A percentile compares a stretch with the other conserved stretches of the same genome.
Evolutionary conservation across 35 echinoderm and acorn worm genomes (phyloP).

Genomic region (Stichopus chloronotus): DNA sequence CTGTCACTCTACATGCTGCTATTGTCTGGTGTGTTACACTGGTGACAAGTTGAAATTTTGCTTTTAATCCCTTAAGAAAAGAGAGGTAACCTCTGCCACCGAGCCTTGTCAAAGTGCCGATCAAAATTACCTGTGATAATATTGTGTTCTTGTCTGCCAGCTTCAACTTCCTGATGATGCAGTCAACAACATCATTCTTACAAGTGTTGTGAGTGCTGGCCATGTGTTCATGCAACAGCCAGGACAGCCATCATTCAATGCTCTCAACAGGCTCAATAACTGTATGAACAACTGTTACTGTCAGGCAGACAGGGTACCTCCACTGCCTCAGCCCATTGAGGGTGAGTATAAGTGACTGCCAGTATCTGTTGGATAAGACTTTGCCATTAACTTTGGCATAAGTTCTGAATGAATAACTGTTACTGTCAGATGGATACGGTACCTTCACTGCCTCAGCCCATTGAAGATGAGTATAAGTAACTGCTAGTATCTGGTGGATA

Average conservation of each 20-base stretch:
- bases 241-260: constrained; percentile 76
- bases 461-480: constrained; percentile 72
- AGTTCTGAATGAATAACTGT: constrained; percentile 61
- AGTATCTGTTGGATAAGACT: background rate
- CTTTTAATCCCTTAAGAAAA: no score
- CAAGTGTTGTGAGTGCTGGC: constrained; percentile 82
- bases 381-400: no score
- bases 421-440: constrained; percentile 63
- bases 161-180: constrained; percentile 83
- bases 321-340: constrained; percentile 86
- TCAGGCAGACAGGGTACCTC: constrained; percentile 66
- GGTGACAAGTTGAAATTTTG: no score
- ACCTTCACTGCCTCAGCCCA: constrained; percentile 76
- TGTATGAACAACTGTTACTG: constrained; percentile 82
- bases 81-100: no score
- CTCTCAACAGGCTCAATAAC: constrained; percentile 71
- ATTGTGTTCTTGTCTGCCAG: constrained; percentile 30
- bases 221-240: constrained; percentile 98
- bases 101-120: no score
- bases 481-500: background rate
- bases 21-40: no score
- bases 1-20: no score
- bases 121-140: background rate
- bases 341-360: constrained; percentile 50
- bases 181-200: constrained; percentile 76